Evolutionary conservation across 2,113 vertebrate species (phyloP), one percentile per base, ranked within the genome.

Genomic region (Bos javanicus): DNA sequence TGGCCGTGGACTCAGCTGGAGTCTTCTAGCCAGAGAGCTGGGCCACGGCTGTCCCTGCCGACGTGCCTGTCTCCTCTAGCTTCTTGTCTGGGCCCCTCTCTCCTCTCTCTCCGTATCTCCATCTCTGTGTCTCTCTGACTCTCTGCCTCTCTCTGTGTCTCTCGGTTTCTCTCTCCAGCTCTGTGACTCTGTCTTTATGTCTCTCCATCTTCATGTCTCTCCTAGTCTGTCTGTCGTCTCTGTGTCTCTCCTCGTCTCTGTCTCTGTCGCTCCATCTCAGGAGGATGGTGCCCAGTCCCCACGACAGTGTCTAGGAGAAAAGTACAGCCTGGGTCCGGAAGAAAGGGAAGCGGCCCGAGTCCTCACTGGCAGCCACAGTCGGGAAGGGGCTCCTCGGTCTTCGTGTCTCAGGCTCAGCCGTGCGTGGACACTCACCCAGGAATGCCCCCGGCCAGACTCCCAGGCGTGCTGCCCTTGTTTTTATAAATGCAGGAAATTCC

Each of bases 301-400:
- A 28, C 2, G 4, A 17, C 16, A 74, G 21, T 25, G 67, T 74
- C 67, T 39, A 39, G 67, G 36, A 39, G 21, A 6, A 74, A 74
- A 74, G 6, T 1, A 46, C 16, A 80, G 50, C 52, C 10, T 2
- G 8, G 5, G 1, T 25, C 50, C 11, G 19, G 43, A 19, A 86
- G 52, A 26, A 48, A 19, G 54, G 43, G 39, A 33, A 9, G 48
- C 33, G 0, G 81, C 16, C 39, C 2, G 7, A 15, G 14, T 43
- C 30, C 59, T 39, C 4, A 28, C 12, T 5, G 1, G 12, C 19
- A 78, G 89, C 4, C 16, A 12, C 9, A 17, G 2, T 4, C 0
- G 4, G 33, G 10, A 59, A 56, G 43, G 2, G 25, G 28, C 28
- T 93, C 6, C 83, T 21, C 6, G 2, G 30, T 89, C 56, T 14